A percentile compares a stretch with the other conserved stretches of the same genome.
phyloP scores from a whole-genome alignment of 2,888 invertebrate genomes.

The Cerastis leucographa region DNA sequence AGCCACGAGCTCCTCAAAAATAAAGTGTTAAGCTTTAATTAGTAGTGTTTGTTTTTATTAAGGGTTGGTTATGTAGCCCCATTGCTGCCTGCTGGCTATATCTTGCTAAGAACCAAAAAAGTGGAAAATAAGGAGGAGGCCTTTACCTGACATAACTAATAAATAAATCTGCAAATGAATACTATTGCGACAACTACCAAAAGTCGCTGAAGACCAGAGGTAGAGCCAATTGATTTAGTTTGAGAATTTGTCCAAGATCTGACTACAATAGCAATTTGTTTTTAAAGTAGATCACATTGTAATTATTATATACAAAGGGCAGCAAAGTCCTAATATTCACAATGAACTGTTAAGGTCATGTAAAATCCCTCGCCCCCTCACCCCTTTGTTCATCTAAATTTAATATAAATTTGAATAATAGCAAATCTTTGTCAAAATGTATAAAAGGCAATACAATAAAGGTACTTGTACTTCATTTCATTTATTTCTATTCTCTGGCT shows the following conservation, averaged over 20 bases:
- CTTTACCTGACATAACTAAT: too few relatives aligned
- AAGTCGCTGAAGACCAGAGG: not conserved
- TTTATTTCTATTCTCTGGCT: not conserved
- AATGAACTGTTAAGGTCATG: not conserved
- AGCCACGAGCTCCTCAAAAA: too few relatives aligned
- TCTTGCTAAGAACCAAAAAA: too few relatives aligned
- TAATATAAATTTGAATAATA: too few relatives aligned
- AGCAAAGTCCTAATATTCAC: not conserved
- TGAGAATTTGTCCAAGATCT: not conserved
- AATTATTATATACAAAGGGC: not conserved
- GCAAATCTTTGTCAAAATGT: not conserved
- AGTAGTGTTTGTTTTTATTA: too few relatives aligned
- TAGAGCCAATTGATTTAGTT: not conserved
- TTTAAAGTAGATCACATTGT: not conserved
- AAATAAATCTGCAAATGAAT: not conserved
- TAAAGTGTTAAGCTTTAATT: too few relatives aligned
- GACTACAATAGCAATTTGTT: not conserved
- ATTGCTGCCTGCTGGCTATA: too few relatives aligned
- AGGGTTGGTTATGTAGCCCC: too few relatives aligned
- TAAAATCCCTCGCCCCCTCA: too few relatives aligned
- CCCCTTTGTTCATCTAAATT: too few relatives aligned
- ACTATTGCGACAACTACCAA: not conserved
- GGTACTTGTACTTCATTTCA: too few relatives aligned
- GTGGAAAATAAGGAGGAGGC: too few relatives aligned
- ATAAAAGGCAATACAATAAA: not conserved